Base-by-base conservation (phyloP, 2,888 invertebrate genomes). In the Watsonalla binaria region DNA sequence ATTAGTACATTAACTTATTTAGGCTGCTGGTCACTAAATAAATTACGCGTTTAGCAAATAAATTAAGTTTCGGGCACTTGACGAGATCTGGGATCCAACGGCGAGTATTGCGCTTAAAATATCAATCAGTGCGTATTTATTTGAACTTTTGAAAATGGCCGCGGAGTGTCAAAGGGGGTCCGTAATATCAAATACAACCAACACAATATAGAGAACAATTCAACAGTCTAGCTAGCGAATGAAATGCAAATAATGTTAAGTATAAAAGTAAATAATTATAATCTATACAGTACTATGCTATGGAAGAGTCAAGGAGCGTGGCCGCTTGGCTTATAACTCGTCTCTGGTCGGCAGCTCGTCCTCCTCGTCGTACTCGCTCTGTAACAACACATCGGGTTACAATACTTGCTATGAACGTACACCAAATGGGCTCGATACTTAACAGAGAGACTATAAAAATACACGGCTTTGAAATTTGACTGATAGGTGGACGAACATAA, bases 341-440 rank as follows among this genome's bases (percentile, higher is more conserved):
- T 96, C 96, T 78, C 94, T 95, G 75, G 93, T 91, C 67, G 94
- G 94, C 68, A 92, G 85, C 70, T 94, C 95, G 51, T 95, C 95
- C 59, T 95, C 95, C 68, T 95, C 95, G 47, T 94, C 94, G 63
- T 93, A 93, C 70, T 94, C 90, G 63, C 77, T 86, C 90, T 90
- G 88, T 57, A 79, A 65, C 6, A 56, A 45, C 49, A 59, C 55
- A 47, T 11, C 11, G 0, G 0, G 11, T 42, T 11, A 42, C 11
- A 42, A 37, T 37, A 9, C 37, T 8, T 9, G 37, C 37, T 11
- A 13, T 8, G 14, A 51, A n/a, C 0, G 9, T 47, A 11, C 37
- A 50, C 39, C 15, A 51, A 51, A 46, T 45, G 33, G 8, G 2
- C 24, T 24, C 24, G 24, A 24, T 24, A 24, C 24, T 24, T 1